Evolutionary conservation across 2,888 invertebrate genomes (phyloP).

Genomic region (Drosophila eohydei): DNA sequence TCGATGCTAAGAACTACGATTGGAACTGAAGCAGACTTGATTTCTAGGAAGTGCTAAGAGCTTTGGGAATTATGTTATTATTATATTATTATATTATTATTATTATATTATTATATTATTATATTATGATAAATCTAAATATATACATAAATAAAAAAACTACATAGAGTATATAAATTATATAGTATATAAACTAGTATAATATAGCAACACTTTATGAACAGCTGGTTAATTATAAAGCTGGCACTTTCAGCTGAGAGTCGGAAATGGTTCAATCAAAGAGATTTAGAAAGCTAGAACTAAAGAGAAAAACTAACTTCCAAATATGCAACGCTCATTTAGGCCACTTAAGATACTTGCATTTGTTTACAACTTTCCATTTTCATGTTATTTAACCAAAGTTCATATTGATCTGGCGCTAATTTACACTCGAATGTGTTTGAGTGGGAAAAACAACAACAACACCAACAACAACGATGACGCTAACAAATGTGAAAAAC

Average conservation of each 20-base stretch:
- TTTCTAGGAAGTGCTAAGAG: too few species aligned
- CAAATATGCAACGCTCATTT: background rate
- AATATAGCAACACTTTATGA: background rate
- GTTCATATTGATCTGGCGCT: constrained; percentile 62
- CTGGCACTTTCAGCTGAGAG: background rate
- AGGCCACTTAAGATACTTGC: background rate
- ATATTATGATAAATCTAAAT: too few species aligned
- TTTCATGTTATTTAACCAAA: constrained; percentile 45
- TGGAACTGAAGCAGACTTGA: too few species aligned
- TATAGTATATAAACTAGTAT: background rate
- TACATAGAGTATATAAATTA: too few species aligned
- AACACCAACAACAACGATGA: background rate
- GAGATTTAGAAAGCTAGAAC: constrained; percentile 5
- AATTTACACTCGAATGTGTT: constrained; percentile 52
- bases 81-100: too few species aligned
- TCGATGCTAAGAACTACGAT: too few species aligned
- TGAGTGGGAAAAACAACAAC: constrained; percentile 29
- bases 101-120: too few species aligned
- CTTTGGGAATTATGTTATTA: too few species aligned
- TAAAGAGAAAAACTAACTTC: background rate
- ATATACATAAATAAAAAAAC: too few species aligned
- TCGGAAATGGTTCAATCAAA: background rate
- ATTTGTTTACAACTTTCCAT: constrained; percentile 61
- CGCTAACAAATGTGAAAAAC: constrained; percentile 41
- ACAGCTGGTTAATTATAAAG: background rate